Percentiles rank a stretch among this genome's conserved stretches.
Evolutionary conservation across 2,888 invertebrate genomes (phyloP).

Genomic region (Catonia carolina): DNA sequence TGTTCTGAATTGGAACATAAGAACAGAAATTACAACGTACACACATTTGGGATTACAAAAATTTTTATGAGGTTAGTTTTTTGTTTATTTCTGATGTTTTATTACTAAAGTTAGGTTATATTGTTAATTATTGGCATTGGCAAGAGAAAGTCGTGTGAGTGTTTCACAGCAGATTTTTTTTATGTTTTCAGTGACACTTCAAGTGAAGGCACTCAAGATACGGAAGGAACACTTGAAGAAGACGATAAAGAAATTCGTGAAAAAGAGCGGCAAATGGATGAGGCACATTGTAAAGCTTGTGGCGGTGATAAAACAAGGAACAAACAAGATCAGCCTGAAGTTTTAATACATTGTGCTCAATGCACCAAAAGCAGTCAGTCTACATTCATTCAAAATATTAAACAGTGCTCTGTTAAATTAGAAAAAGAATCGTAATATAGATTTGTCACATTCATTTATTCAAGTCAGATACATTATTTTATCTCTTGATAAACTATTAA

Average conservation of each 20-base stretch:
- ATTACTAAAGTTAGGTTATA: no score
- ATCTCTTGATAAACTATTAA: no score
- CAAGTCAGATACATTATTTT: no score
- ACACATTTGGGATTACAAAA: no score
- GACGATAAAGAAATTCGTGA: constrained; percentile 22
- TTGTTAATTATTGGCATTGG: no score
- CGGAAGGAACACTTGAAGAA: constrained; percentile 16
- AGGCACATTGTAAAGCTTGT: constrained; percentile 47
- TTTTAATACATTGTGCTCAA: constrained; percentile 53
- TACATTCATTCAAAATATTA: no score
- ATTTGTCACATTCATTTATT: constrained; percentile 14
- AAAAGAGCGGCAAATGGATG: constrained; percentile 13
- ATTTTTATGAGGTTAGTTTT: no score
- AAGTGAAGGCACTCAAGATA: constrained; percentile 40
- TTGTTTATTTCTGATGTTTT: no score
- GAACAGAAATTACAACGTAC: no score
- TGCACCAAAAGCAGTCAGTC: constrained; percentile 55
- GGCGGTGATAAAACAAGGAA: constrained; percentile 42
- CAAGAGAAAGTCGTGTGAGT: no score
- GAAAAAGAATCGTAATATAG: constrained; percentile 1
- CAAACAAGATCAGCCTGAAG: constrained; percentile 47
- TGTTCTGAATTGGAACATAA: no score
- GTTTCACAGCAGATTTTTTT: no score
- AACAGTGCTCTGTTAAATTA: constrained; percentile 26
- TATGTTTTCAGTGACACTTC: constrained; percentile 41